These are phyloP conservation scores for Ophioninae sp. DNA, from an alignment of 2,888 invertebrate genomes.

Conservation along the genomic window DNA sequence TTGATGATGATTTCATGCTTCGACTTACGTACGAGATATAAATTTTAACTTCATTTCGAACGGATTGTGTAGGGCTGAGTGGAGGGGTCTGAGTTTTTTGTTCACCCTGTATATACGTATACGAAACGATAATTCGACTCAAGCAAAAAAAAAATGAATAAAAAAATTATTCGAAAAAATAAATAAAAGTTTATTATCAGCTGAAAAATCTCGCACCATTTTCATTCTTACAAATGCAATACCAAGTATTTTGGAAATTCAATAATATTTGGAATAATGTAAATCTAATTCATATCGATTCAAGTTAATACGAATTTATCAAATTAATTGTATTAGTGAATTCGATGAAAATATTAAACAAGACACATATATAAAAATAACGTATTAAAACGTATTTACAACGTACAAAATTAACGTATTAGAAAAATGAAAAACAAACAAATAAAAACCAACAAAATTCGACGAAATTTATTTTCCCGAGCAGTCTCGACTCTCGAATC, in stretches of 20 bases:
- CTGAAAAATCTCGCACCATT: not conserved
- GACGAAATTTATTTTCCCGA: no score
- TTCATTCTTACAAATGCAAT: not conserved
- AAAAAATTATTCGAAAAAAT: not conserved
- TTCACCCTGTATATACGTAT: not conserved
- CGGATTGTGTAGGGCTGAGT: not conserved
- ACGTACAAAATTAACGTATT: no score
- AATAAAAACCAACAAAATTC: no score
- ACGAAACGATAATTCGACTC: not conserved
- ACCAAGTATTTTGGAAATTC: not conserved
- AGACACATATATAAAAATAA: no score
- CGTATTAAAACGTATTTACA: no score
- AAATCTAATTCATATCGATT: no score
- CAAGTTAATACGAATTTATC: no score
- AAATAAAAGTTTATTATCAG: not conserved
- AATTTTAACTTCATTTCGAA: not conserved
- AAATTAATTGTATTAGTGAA: no score
- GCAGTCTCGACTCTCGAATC: no score
- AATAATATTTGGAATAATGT: not conserved
- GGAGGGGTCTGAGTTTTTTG: not conserved
- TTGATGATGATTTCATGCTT: slow-evolving; percentile 13
- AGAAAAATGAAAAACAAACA: no score
- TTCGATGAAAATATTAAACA: no score
- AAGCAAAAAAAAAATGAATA: not conserved
- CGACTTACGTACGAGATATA: not conserved